Percentiles rank a stretch among this genome's conserved stretches.
Evolutionary conservation across 2,113 vertebrate species (phyloP).

Genomic region (Lasiurus borealis): DNA sequence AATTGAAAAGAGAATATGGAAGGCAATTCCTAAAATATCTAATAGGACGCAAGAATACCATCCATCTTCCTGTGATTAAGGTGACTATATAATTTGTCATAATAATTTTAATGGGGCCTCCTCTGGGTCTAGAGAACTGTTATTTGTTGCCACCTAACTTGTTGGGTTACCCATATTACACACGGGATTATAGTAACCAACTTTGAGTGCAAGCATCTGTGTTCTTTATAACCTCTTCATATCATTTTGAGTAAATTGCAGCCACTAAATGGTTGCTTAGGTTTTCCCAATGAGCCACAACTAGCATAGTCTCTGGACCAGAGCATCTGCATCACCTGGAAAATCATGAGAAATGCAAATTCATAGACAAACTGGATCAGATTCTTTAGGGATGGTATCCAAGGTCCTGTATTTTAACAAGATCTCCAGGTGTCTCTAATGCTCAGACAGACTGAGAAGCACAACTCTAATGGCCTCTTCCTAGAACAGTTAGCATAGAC

Average conservation of each 20-base stretch:
- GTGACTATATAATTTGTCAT: constrained; percentile 27
- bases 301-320: not conserved
- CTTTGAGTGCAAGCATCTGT: not conserved
- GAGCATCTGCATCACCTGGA: not conserved
- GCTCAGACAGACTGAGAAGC: not conserved
- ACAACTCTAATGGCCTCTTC: not conserved
- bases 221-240: not conserved
- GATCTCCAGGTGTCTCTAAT: not conserved
- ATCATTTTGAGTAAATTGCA: not conserved
- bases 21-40: constrained; percentile 54
- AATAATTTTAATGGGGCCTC: not conserved
- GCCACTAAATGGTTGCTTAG: not conserved
- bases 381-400: not conserved
- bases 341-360: not conserved
- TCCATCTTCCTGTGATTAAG: constrained; percentile 55
- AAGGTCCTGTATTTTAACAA: not conserved
- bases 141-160: not conserved
- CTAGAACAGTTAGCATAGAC: not conserved
- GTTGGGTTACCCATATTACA: too few species aligned
- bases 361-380: not conserved
- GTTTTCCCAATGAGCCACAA: not conserved
- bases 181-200: not conserved
- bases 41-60: not conserved
- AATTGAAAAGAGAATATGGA: constrained; percentile 42
- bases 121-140: not conserved